Evolutionary conservation across 2,113 vertebrate genomes (phyloP), one percentile per base, ranked within the genome.

Genomic region (Catharus bicknelli): DNA sequence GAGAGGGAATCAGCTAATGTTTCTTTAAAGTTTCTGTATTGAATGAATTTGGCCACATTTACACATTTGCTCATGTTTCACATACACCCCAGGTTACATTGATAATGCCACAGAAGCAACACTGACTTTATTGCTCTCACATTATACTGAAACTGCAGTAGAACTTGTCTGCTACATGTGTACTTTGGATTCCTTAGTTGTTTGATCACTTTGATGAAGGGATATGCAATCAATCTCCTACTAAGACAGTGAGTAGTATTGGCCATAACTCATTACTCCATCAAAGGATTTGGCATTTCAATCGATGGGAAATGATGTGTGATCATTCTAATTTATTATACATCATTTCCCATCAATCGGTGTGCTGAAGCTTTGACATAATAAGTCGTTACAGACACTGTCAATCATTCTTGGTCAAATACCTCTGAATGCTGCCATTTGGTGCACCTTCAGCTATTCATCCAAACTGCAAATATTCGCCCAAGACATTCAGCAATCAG

Each of bases 251-350:
- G 97, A 98, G 98, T 97, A 97, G 98, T 98, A 98, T 98, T 98
- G 98, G 98, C 97, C 97, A 97, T 98, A 98, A 98, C 97, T 98
- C 98, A 98, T 98, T 98, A 98, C 97, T 98, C 98, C 95, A 97
- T 98, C 98, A 98, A 96, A 97, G 97, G 96, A 97, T 98, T 98
- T 98, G 98, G 98, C 98, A 98, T 98, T 98, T 98, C 98, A 98
- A 98, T 98, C 97, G 97, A 98, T 98, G 98, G 98, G 98, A 98
- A 98, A 98, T 98, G 98, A 98, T 98, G 98, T 98, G 98, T 98
- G 98, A 98, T 98, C 97, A 98, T 98, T 98, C 98, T 98, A 98
- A 98, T 98, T 98, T 98, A 98, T 98, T 98, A 98, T 98, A 98
- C 98, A 98, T 98, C 98, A 98, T 98, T 98, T 98, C 97, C 97